Evolutionary conservation across 1,140 invertebrate genomes (phyloP).

Genomic region (Mycetomoellerius zeteki): DNA sequence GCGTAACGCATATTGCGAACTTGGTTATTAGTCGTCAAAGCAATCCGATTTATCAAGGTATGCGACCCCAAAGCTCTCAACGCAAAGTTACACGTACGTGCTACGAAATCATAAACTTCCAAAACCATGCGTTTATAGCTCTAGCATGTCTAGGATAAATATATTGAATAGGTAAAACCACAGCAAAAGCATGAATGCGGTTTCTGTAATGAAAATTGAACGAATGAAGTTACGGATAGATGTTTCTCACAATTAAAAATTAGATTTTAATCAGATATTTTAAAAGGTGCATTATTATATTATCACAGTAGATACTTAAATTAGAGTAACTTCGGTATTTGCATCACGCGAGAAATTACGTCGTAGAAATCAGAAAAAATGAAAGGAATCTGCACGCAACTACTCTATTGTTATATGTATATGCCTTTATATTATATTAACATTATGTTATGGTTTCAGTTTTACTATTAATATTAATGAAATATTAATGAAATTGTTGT

Average conservation of each 20-base stretch:
- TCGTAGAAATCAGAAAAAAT: too few relatives aligned
- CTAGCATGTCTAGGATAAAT: conserved; percentile 6
- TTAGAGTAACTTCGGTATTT: neutral
- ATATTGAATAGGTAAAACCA: neutral
- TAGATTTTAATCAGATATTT: neutral
- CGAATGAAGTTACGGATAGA: neutral
- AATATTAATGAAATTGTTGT: too few relatives aligned
- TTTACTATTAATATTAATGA: too few relatives aligned
- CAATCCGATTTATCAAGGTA: conserved; percentile 54
- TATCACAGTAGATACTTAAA: neutral
- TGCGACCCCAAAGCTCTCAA: conserved; percentile 6
- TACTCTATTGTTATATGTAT: too few relatives aligned
- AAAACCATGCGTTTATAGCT: conserved; percentile 8
- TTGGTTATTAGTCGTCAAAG: conserved; percentile 41
- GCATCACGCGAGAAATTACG: too few relatives aligned
- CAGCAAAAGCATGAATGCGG: neutral
- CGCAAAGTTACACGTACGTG: conserved; percentile 24
- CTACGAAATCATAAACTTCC: conserved; percentile 12
- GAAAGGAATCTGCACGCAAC: too few relatives aligned
- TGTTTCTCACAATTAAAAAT: neutral
- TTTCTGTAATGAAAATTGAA: conserved; percentile 5
- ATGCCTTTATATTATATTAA: too few relatives aligned
- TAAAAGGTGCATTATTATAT: neutral
- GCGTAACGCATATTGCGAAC: neutral
- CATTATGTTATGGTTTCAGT: too few relatives aligned